Conservation (phyloP, 2,888 invertebrate genomes). For the Folsomia manolachei region DNA sequence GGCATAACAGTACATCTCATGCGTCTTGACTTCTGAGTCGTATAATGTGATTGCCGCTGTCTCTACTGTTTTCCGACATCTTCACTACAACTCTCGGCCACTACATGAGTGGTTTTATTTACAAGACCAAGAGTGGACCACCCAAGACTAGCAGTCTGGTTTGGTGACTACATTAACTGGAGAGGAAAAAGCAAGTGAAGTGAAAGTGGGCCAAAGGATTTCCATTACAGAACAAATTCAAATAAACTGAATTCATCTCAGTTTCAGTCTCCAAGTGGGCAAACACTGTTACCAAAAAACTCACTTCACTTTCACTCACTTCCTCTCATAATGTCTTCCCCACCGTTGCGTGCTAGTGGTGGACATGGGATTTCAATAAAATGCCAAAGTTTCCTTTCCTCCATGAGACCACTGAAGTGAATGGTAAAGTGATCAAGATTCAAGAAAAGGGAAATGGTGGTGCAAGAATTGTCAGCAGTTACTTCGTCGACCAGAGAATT, state of each 20-base stretch:
- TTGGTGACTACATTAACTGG: too few species aligned
- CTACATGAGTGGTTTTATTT: too few species aligned
- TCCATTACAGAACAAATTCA: background rate
- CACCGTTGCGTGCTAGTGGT: too few species aligned
- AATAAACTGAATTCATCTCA: background rate
- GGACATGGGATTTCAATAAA: background rate
- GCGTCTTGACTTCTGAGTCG: background rate
- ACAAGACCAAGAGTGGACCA: too few species aligned
- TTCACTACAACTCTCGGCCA: too few species aligned
- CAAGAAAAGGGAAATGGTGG: too few species aligned
- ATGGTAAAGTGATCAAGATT: too few species aligned
- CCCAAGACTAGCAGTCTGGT: background rate
- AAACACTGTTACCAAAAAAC: background rate
- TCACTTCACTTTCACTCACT: constrained; percentile 1
- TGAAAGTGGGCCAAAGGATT: background rate
- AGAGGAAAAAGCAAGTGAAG: background rate
- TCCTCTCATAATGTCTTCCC: too few species aligned
- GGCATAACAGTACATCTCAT: background rate
- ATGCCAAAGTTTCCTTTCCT: background rate
- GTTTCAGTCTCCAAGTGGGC: background rate
- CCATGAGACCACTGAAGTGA: background rate
- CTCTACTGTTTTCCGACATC: too few species aligned
- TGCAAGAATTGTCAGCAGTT: background rate
- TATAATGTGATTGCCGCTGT: too few species aligned
- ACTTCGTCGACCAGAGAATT: background rate